Conservation (phyloP, 2,797 vertebrate species). For the Carduelis carduelis region DNA sequence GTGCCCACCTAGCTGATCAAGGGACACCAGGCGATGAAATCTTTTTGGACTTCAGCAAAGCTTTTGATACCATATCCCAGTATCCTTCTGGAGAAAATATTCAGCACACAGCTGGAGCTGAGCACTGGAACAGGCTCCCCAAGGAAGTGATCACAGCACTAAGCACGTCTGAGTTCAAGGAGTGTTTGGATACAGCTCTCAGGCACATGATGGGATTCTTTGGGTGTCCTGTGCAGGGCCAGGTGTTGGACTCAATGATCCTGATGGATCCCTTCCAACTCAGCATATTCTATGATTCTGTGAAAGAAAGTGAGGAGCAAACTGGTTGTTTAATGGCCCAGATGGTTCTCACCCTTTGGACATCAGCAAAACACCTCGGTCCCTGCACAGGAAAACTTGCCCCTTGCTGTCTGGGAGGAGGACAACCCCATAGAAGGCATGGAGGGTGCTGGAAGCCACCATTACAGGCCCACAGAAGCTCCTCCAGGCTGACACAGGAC, state of each 20-base stretch:
- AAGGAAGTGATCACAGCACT: background rate
- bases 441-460: background rate
- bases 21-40: background rate
- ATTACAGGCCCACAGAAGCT: rapidly evolving
- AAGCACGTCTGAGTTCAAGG: background rate
- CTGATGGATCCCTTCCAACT: background rate
- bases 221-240: background rate
- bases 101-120: background rate
- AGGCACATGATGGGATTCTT: background rate
- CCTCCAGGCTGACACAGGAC: background rate
- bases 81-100: background rate
- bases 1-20: background rate
- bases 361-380: background rate
- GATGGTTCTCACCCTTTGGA: background rate
- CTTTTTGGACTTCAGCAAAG: background rate
- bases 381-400: background rate
- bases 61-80: background rate
- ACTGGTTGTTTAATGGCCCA: background rate
- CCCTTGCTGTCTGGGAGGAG: background rate
- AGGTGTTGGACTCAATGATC: background rate
- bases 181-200: background rate
- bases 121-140: background rate
- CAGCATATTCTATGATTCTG: background rate
- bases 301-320: background rate
- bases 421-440: background rate